Percentiles rank a stretch among this genome's conserved stretches.
Conservation (phyloP, 2,888 invertebrate genomes). For the Leucania comma region DNA sequence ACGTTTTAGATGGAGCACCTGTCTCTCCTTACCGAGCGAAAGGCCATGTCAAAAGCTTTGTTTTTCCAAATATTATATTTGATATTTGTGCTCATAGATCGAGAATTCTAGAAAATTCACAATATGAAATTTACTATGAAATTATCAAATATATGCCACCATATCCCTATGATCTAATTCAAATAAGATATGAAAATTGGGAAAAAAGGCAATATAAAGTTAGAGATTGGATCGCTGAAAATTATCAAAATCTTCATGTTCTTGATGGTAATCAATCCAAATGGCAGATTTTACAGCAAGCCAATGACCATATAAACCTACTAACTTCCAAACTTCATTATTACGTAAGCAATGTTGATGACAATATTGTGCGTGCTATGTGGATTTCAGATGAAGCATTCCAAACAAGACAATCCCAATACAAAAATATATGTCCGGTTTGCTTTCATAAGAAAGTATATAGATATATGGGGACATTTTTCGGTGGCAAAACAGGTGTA, state of each 20-base stretch:
- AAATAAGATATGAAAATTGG: constrained; percentile 86
- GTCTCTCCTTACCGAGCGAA: constrained; percentile 86
- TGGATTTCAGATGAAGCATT: constrained; percentile 91
- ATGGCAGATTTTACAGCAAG: constrained; percentile 89
- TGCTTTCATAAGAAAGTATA: constrained; percentile 86
- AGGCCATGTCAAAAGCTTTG: constrained; percentile 84
- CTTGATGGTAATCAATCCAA: constrained; percentile 87
- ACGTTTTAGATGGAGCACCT: constrained; percentile 92
- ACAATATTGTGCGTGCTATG: constrained; percentile 89
- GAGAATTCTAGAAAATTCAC: constrained; percentile 81
- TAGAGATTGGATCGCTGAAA: constrained; percentile 87
- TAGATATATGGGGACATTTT: constrained; percentile 82
- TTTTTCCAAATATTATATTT: constrained; percentile 91
- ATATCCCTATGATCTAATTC: constrained; percentile 81
- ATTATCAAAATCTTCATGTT: constrained; percentile 89
- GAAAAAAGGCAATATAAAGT: constrained; percentile 73
- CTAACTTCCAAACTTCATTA: constrained; percentile 85
- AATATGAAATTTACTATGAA: constrained; percentile 77
- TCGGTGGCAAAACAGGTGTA: constrained; percentile 89
- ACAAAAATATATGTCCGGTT: constrained; percentile 90
- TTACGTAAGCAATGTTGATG: constrained; percentile 87
- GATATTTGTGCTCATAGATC: constrained; percentile 84
- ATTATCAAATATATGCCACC: constrained; percentile 79
- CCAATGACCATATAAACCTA: constrained; percentile 77
- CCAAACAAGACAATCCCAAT: constrained; percentile 84